phyloP scores from a whole-genome alignment of 2,888 invertebrate species.

The Amphipoea oculea region DNA sequence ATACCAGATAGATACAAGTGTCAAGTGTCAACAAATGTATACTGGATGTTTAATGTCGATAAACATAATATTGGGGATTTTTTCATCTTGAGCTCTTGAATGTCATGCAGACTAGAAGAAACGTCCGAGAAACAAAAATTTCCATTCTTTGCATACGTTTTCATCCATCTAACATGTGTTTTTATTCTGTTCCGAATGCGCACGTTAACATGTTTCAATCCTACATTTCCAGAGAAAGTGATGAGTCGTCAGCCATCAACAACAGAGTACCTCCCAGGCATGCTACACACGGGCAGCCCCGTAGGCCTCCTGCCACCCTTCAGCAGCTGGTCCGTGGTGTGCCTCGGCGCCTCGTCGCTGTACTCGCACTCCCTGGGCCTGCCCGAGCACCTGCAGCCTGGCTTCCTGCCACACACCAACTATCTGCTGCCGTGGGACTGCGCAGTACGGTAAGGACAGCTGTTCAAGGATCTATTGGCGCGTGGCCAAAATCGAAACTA shows the following conservation, averaged over 20 bases:
- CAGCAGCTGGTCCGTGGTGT: conserved; percentile 97
- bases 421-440: conserved; percentile 98
- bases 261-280: conserved; percentile 97
- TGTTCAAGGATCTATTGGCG: not conserved
- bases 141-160: not conserved
- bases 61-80: too few relatives aligned
- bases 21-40: too few relatives aligned
- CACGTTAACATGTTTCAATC: not conserved
- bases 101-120: not conserved
- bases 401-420: conserved; percentile 96
- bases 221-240: conserved; percentile 87
- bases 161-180: not conserved
- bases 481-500: not conserved
- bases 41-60: too few relatives aligned
- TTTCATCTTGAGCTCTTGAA: too few relatives aligned
- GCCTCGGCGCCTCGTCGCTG: conserved; percentile 96
- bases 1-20: too few relatives aligned
- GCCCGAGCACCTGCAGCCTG: conserved; percentile 96
- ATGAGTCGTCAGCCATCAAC: conserved; percentile 94
- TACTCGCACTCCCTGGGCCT: conserved; percentile 97
- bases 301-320: conserved; percentile 95
- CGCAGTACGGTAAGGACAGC: conserved; percentile 76
- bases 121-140: not conserved
- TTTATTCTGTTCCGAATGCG: not conserved
- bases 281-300: conserved; percentile 96